phyloP scores from a whole-genome alignment of 2,888 invertebrate species.

The Muschampia staudingeri region DNA sequence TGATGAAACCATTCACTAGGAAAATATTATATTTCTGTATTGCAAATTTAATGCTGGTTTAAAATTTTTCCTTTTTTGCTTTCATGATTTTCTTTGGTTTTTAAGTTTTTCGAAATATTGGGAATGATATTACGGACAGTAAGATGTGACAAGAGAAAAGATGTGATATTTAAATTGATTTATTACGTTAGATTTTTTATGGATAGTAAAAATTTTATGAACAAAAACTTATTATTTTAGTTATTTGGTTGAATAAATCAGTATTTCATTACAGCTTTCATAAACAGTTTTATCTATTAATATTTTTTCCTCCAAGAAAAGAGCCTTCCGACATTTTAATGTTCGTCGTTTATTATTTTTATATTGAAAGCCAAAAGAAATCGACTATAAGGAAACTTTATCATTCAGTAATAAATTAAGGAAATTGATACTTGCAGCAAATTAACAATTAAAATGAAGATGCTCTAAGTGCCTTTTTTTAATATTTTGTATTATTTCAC shows the following conservation, averaged over 20 bases:
- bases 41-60: neutral
- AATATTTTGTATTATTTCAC: neutral
- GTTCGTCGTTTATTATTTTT: neutral
- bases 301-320: neutral
- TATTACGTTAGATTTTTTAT: too few relatives aligned
- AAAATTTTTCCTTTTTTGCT: neutral
- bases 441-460: neutral
- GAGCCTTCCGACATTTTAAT: neutral
- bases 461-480: neutral
- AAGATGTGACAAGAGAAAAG: too few relatives aligned
- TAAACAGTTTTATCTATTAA: neutral
- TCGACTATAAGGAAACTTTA: neutral
- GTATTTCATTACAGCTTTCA: neutral
- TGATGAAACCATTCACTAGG: neutral
- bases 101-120: neutral
- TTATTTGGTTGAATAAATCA: neutral
- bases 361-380: neutral
- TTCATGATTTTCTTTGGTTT: neutral
- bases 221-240: neutral
- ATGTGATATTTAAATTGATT: too few relatives aligned
- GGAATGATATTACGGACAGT: too few relatives aligned
- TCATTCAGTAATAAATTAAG: neutral
- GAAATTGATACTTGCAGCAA: slow-evolving; percentile 2
- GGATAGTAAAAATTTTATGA: too few relatives aligned
- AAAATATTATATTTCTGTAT: neutral